Evolutionary conservation across 2,888 invertebrate genomes (phyloP), one percentile per base, ranked within the genome.

Genomic region (Coenonympha arcania): DNA sequence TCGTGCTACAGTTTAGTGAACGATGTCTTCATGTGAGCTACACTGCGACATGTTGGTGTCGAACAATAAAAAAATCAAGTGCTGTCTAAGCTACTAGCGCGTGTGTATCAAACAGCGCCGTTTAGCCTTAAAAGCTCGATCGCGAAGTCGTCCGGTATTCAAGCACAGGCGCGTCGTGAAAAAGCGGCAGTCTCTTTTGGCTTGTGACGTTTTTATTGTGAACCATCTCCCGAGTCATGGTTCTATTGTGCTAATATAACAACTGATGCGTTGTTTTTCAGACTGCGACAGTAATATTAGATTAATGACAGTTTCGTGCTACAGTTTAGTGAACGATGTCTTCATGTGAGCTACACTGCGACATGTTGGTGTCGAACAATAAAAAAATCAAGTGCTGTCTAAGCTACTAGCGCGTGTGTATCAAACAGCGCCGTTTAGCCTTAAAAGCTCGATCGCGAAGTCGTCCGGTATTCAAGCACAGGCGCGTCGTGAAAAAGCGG

Each of bases 111-210:
- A 33, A 36, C 53, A 56, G 58, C 57, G 55, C 49, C 60, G 56
- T 59, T 64, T 63, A 61, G 57, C 55, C 56, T 59, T 64, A 63
- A 64, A 63, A 63, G 64, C 64, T 55, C 57, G 54, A 54, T 59
- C 59, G 57, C 56, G 56, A 58, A 58, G 61, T 57, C 57, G 54
- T 57, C 56, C 53, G 57, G 58, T 54, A 55, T 53, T 55, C 54
- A 53, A 57, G 59, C 44, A 48, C 41, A 31, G 11, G 44, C 43
- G 43, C 49, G 36, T 36, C 39, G 52, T 48, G 52, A 52, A 55
- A 50, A 52, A 43, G 39, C 52, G 26, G 33, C 15, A 24, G 37
- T 48, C 41, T 40, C 41, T 48, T 41, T 44, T 30, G 33, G 45
- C 37, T 30, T 41, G 24, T 11, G 20, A 33, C 24, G 22, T 44